A percentile compares a stretch with the other conserved stretches of the same genome.
Evolutionary conservation across 2,113 vertebrate genomes (phyloP).

Genomic region (Nipponia nippon): DNA sequence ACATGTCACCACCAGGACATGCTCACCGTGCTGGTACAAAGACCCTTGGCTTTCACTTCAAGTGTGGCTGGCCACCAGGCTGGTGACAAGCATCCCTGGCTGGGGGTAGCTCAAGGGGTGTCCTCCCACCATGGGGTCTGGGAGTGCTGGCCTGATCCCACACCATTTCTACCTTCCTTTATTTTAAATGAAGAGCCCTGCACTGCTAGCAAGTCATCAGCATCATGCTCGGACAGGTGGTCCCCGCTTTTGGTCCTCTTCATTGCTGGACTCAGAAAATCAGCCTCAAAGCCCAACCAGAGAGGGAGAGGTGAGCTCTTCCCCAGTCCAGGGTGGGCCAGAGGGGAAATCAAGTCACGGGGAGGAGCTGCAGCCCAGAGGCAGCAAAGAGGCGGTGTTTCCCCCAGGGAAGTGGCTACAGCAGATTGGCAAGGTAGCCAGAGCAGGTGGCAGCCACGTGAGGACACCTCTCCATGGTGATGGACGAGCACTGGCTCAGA

Average conservation of each 20-base stretch:
- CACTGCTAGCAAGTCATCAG: background rate
- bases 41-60: background rate
- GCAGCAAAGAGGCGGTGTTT: background rate
- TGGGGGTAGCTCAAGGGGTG: background rate
- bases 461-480: background rate
- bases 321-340: background rate
- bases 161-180: background rate
- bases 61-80: rapidly evolving
- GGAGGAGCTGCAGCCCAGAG: background rate
- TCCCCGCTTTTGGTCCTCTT: background rate
- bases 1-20: background rate
- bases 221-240: rapidly evolving
- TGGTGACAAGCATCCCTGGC: background rate
- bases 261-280: background rate
- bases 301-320: background rate
- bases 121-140: rapidly evolving
- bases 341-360: rapidly evolving
- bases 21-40: background rate
- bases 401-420: background rate
- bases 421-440: background rate
- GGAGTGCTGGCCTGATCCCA: background rate
- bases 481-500: slow-evolving; percentile 23
- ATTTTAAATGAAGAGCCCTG: too few species aligned
- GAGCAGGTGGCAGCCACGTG: background rate
- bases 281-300: background rate